Evolutionary conservation across 2,888 invertebrate genomes (phyloP), one percentile per base, ranked within the genome.

Genomic region (Sarcophaga variegata): DNA sequence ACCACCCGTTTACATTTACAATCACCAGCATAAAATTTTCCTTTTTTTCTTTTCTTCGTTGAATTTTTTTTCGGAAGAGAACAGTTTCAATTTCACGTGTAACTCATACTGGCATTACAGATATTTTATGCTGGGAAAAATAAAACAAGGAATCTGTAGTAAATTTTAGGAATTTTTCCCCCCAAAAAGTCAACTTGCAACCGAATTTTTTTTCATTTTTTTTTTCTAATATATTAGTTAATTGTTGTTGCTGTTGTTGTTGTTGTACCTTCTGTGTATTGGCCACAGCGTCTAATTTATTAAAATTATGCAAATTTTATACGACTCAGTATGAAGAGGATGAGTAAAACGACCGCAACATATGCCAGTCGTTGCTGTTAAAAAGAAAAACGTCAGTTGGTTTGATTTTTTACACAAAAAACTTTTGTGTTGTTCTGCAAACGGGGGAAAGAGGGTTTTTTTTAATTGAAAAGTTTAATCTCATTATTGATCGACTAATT

Each of bases 271-370:
- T 91, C 91, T 91, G 91, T 90, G 91, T 90, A 91, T 72, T 77
- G 67, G 64, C 71, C 60, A 72, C 90, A 90, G 90, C 91, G 90
- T 89, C 91, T 92, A 92, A 92, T 92, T 92, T 92, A 92, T 92
- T 91, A 92, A 92, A 92, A 92, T 92, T 92, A 92, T 92, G 92
- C 91, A 92, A 92, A 92, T 92, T 91, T 85, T 71, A 54, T 76
- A 71, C 17, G 37, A 37, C 70, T 37, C 22, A 17, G 14, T 3
- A 20, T 8, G 5, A 10, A 90, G 91, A 90, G 90, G 10, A 37
- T 91, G 67, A 67, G 11, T 66, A 54, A 22, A 10, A 22, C 14
- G n/a, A 82, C 82, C 82, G 10, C 82, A 82, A 75, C 63, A 75
- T 70, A n/a, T 60, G 2, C 8, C 37, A 8, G 17, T 54, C 54